These are phyloP conservation scores for Latrodectus elegans DNA, from an alignment of 2,888 invertebrate species.

Conservation along the genomic window DNA sequence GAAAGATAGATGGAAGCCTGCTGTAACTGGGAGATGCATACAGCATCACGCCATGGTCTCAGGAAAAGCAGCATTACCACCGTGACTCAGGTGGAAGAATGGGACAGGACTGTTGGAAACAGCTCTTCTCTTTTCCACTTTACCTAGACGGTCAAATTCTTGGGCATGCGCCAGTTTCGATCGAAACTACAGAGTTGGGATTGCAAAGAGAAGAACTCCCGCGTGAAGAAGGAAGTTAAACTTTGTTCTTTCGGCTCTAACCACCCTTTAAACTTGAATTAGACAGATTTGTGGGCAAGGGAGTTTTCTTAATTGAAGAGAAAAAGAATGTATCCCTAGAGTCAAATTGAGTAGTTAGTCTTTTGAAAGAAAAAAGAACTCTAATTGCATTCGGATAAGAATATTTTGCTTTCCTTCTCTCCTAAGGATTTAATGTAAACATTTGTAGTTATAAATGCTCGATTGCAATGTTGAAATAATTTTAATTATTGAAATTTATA, in stretches of 20 bases:
- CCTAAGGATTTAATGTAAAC: too few relatives aligned
- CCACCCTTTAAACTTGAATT: background rate
- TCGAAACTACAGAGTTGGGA: background rate
- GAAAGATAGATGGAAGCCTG: background rate
- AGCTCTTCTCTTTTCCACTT: slow-evolving; percentile 1
- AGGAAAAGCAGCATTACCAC: background rate
- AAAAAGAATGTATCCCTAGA: background rate
- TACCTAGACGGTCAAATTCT: background rate
- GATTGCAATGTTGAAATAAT: too few relatives aligned
- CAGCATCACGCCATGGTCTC: background rate
- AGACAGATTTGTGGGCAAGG: background rate
- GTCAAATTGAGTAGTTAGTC: too few relatives aligned
- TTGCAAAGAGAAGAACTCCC: background rate
- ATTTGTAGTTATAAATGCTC: too few relatives aligned
- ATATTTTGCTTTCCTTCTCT: too few relatives aligned
- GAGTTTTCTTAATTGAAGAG: background rate
- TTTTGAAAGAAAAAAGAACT: too few relatives aligned
- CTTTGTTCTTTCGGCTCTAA: background rate
- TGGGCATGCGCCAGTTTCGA: slow-evolving; percentile 1
- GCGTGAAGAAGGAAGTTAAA: background rate
- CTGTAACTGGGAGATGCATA: background rate
- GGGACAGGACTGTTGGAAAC: background rate
- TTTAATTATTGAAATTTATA: too few relatives aligned
- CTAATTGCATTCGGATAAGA: too few relatives aligned
- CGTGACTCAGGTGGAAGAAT: background rate